These are phyloP conservation scores for Aporophyla nigra DNA, from an alignment of 2,888 invertebrate species.

Conservation along the genomic window DNA sequence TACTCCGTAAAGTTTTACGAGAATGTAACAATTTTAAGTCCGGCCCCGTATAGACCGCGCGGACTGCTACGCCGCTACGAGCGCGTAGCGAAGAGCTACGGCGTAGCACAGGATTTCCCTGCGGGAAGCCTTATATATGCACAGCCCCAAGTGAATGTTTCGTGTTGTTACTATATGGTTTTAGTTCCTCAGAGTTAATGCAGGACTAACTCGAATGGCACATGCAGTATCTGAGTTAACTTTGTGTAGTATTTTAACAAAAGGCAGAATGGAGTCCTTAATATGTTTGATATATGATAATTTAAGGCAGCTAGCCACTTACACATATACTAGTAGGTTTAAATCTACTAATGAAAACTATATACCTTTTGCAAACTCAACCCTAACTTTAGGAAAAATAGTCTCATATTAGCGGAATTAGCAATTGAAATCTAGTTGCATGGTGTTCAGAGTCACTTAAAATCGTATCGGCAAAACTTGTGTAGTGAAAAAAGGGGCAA, in stretches of 20 bases:
- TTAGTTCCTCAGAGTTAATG: slow-evolving; percentile 21
- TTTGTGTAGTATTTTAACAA: slow-evolving; percentile 4
- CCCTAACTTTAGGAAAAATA: neutral
- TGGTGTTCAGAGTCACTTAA: too few species aligned
- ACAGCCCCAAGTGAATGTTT: slow-evolving; percentile 24
- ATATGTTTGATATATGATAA: neutral
- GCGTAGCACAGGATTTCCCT: slow-evolving; percentile 42
- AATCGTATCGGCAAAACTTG: too few species aligned
- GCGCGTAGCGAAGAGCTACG: slow-evolving; percentile 26
- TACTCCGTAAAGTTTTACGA: slow-evolving; percentile 39
- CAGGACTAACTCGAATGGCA: slow-evolving; percentile 3
- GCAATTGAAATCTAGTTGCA: neutral
- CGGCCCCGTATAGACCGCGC: neutral
- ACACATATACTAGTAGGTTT: too few species aligned
- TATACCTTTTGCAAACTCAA: neutral
- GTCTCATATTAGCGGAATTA: neutral
- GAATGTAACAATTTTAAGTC: slow-evolving; percentile 34
- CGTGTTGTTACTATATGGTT: slow-evolving; percentile 14
- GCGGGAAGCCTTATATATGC: slow-evolving; percentile 33
- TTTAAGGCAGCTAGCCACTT: neutral
- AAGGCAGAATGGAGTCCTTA: neutral
- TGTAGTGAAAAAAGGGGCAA: too few species aligned
- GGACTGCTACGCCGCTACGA: slow-evolving; percentile 20
- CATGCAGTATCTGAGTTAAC: neutral
- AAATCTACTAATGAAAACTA: neutral